Conservation (phyloP, 2,888 invertebrate genomes). For the Drosophila melanocephala region DNA sequence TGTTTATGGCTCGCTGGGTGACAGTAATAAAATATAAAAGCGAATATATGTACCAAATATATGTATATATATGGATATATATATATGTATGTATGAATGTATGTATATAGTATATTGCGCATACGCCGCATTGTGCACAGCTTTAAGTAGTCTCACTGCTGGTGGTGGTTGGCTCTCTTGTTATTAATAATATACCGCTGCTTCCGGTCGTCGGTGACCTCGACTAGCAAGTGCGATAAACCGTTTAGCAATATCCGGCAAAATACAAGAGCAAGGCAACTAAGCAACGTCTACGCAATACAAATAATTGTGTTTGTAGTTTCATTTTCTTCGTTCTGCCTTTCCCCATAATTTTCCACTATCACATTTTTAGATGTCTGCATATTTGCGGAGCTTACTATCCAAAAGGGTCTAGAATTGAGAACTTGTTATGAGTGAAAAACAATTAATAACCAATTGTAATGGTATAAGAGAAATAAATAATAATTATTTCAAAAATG, state of each 20-base stretch:
- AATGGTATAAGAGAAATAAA: neutral
- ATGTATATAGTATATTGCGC: conserved; percentile 63
- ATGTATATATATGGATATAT: neutral
- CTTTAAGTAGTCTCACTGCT: conserved; percentile 11
- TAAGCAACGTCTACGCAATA: conserved; percentile 33
- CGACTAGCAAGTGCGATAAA: conserved; percentile 74
- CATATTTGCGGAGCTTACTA: neutral
- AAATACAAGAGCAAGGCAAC: conserved; percentile 27
- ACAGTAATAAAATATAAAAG: conserved; percentile 67
- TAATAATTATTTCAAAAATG: neutral
- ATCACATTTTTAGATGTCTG: conserved; percentile 2
- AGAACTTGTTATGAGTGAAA: neutral
- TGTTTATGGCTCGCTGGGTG: conserved; percentile 42
- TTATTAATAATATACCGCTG: conserved; percentile 74
- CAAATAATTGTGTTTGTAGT: conserved; percentile 43
- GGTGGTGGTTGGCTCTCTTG: conserved; percentile 30
- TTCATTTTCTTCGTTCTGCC: conserved; percentile 4
- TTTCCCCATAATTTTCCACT: neutral
- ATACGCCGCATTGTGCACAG: conserved; percentile 64
- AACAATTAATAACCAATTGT: neutral
- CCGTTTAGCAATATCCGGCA: conserved; percentile 76
- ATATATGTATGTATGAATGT: neutral
- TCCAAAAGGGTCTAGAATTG: neutral
- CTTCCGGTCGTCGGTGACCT: conserved; percentile 48
- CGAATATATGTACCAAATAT: conserved; percentile 11